Evolutionary conservation across 1,140 invertebrate species (phyloP), one percentile per base, ranked within the genome.

Genomic region (Bombyx mandarina): DNA sequence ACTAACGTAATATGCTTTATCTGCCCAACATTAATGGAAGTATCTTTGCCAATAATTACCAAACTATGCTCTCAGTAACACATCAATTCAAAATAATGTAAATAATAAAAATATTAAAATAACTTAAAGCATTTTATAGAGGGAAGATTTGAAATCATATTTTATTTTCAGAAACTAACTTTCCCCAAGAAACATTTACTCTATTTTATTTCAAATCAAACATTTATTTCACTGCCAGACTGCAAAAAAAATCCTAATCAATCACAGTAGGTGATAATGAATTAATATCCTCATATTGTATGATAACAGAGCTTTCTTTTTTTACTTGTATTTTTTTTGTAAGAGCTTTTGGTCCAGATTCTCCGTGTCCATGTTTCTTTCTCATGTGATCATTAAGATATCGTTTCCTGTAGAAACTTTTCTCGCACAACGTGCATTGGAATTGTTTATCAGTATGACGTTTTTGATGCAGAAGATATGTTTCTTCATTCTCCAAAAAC

Each of bases 401-500:
- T 35, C 71, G 58, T 52, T 54, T 63, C 35, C 54, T 62, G 43
- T 65, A 60, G 52, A 65, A 77, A 8, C 59, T 62, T 42, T 53
- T 58, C 5, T 70, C 66, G 61, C 77, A 79, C 43, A 67, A 50
- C 6, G 62, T 58, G 57, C 77, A 79, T 10, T 52, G 47, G 60
- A 60, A 60, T 57, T 75, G 75, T 53, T 69, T 75, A 6, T 66
- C 73, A 42, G 56, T 63, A 63, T 84, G 81, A 9, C 57, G 57
- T 43, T 57, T 71, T 58, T 76, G 62, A 61, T 85, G 82, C 8
- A 62, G 9, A 7, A 51, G 45, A 8, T 79, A 62, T 48, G 70
- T 75, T 22, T 70, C 60, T 9, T 60, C 50, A 43, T 56, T 69
- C 2, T 65, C 56, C 44, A 71, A 56, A 52, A 82, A 85, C 57